Conservation (phyloP, 2,113 vertebrate species). For the Nasalis larvatus region DNA sequence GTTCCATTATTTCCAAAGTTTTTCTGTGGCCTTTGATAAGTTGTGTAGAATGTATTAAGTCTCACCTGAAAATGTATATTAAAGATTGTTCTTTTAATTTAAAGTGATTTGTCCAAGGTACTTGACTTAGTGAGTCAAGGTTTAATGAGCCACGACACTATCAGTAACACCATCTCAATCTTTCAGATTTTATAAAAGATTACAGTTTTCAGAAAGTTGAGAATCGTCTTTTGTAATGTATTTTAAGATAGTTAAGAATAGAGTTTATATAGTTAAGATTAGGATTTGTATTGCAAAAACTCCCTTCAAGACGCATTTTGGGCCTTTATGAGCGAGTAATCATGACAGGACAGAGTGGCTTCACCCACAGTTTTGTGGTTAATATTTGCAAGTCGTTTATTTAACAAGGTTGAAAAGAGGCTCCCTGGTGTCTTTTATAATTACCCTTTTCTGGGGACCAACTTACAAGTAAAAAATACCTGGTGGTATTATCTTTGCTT, state of each 20-base stretch:
- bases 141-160: neutral
- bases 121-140: neutral
- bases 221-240: neutral
- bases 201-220: neutral
- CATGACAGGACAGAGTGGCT: neutral
- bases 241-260: neutral
- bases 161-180: neutral
- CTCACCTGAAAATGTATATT: neutral
- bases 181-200: neutral
- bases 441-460: neutral
- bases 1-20: neutral
- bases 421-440: neutral
- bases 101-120: neutral
- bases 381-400: slow-evolving; percentile 2
- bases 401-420: neutral
- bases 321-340: neutral
- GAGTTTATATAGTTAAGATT: neutral
- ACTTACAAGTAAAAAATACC: neutral
- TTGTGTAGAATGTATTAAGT: neutral
- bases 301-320: neutral
- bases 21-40: neutral
- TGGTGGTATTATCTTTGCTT: neutral
- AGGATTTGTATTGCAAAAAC: neutral
- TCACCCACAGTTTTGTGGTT: neutral
- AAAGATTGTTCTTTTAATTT: neutral